Base-by-base conservation (phyloP, 2,113 vertebrate genomes). In the Pollimyrus isidori region DNA sequence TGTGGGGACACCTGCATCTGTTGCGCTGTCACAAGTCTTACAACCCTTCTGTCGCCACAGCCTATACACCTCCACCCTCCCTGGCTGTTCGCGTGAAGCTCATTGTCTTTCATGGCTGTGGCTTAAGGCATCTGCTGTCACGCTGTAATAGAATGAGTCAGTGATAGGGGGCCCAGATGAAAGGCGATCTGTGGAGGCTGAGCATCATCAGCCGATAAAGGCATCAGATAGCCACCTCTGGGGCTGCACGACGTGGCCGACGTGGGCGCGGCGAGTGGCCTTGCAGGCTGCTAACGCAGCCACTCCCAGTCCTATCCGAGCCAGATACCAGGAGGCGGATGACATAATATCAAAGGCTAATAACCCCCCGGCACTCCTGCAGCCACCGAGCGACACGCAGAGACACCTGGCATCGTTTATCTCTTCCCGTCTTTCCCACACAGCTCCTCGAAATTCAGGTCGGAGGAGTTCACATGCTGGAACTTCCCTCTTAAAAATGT, bases 201-300 rank as follows among this genome's bases (percentile, higher is more conserved):
- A 90, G 89, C 94, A 94, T 94, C 93, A 94, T 94, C 92, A 89
- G 90, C 92, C 92, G 95, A 95, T 95, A 95, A 95, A 94, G 91
- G 94, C 94, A 95, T 95, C 95, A 95, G 93, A 91, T 93, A 94
- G 93, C 94, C 94, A 94, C 95, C 95, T 95, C 94, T 93, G 94
- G 95, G 94, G 93, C 90, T 90, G 88, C 90, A 91, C 92, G 90
- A 92, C 92, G 91, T 91, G 92, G 90, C 91, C 92, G 90, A 90
- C 89, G 87, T 90, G 89, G 89, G 88, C 15, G 5, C 69, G 76
- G 30, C 39, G 52, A 83, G 17, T 2, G 52, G 65, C 17, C 58
- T 69, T 2, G 86, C 50, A 52, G 82, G 89, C 69, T 17, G 50
- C 45, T 30, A 45, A 46, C 89, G 58, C 58, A 90, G 69, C 86